Evolutionary conservation across 2,888 invertebrate genomes (phyloP).

Genomic region (Himalopsyche kuldschensis): DNA sequence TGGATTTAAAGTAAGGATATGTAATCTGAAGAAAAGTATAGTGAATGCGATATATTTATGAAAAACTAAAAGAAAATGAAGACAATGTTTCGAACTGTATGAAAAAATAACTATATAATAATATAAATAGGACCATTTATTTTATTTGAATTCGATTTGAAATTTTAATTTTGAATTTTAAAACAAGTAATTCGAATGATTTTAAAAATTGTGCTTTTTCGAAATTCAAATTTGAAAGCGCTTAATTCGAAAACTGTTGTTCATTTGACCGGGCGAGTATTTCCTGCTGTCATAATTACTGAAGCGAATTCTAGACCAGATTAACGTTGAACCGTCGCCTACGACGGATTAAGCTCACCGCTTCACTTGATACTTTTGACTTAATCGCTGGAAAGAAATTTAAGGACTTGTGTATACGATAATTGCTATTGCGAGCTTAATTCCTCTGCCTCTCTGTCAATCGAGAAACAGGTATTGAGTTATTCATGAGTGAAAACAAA

Average conservation of each 20-base stretch:
- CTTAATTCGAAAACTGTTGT: neutral
- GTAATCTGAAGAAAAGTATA: too few relatives aligned
- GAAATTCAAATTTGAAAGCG: neutral
- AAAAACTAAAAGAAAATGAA: too few relatives aligned
- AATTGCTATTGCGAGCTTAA: neutral
- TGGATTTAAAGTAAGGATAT: too few relatives aligned
- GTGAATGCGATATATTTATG: too few relatives aligned
- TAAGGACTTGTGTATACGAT: neutral
- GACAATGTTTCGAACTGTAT: too few relatives aligned
- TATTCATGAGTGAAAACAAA: neutral
- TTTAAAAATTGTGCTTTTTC: too few relatives aligned
- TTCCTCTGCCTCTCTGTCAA: neutral
- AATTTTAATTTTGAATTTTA: too few relatives aligned
- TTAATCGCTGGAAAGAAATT: neutral
- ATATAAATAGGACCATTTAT: too few relatives aligned
- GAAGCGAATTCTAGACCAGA: constrained; percentile 1
- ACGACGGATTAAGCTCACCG: neutral
- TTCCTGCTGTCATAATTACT: constrained; percentile 1
- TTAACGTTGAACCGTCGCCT: neutral
- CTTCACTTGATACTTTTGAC: neutral
- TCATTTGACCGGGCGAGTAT: neutral
- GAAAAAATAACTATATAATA: too few relatives aligned
- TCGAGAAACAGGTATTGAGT: neutral
- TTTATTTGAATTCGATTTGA: too few relatives aligned
- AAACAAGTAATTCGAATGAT: too few relatives aligned